Base-by-base conservation (phyloP, 1,140 invertebrate species). In the Trypoxylus dichotomus region DNA sequence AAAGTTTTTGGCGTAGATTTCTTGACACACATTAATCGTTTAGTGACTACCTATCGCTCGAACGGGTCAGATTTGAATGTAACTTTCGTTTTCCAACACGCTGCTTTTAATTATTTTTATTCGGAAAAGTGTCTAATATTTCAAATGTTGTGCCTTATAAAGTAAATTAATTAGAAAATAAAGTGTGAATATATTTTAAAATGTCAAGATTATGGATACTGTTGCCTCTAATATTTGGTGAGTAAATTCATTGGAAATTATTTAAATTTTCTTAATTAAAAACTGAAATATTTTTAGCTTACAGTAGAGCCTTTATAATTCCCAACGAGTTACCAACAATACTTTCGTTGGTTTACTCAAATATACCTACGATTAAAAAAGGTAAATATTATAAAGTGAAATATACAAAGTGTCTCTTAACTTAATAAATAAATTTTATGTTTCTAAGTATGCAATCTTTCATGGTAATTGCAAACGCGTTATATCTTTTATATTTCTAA, bases 321-420 rank as follows among this genome's bases (percentile, higher is more conserved):
- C 94, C 94, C 3, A 91, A 94, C 82, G 93, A 95, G 84, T 79
- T 95, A 60, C 92, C 93, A 10, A 93, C 93, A 0, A 83, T 94
- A 24, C 85, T 95, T 2, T 94, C 93, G 0, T 87, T 95, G 2
- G 89, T 94, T 0, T 95, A 94, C 83, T 93, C 93, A 0, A 94
- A 94, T 81, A 94, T 95, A 76, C 93, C 93, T n/a, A 93, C 93
- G 3, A 91, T 95, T 10, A 93, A 93, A 81, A 95, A 94, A 91
- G 94, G 93, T 93, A 89, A 87, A 81, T 37, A 10, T 58, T 11
- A 58, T 19, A 8, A 2, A 58, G 15, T 58, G 2, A 10, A 19
- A 58, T 58, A 19, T 58, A 58, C 15, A 58, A 10, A 75, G 76
- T 10, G 32, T 37, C 24, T 75, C 43, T 3, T 41, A 79, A 21